Base-by-base conservation (phyloP, 2,113 vertebrate species). In the Typhlomys cinereus region DNA sequence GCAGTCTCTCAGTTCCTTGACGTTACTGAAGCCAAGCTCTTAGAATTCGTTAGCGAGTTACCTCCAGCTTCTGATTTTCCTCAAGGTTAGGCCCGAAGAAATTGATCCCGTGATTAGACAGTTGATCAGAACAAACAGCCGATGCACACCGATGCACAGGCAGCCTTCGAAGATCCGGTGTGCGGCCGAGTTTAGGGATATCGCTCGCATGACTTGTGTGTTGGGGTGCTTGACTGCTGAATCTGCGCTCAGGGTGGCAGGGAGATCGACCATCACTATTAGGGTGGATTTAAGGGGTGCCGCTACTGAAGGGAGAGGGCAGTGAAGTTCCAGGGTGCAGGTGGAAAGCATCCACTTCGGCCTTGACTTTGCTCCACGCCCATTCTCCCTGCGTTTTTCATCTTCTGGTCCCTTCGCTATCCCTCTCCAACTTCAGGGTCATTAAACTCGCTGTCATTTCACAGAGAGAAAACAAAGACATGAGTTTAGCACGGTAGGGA, bases 61-160 rank as follows among this genome's bases (percentile, higher is more conserved):
- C 59, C 18, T 64, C 2, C 17, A 36, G 74, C 74, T 82, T 61
- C 39, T 8, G 3, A 62, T 90, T 92, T 90, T 52, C 59, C 75
- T 85, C 71, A 21, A 21, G 59, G 25, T 74, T 54, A 21, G 44
- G 34, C 21, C 21, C 69, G 5, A 1, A 14, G 15, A 44, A 69
- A 29, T 52, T 15, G 66, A 36, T 80, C 21, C 9, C 5, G 50
- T 95, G 70, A 95, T 95, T 96, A 95, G 94, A 88, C 94, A 4
- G 11, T 25, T 20, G 1, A 23, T 62, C 25, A n/a, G 64, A 81
- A 54, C 44, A 5, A 0, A 9, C 46, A 41, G 86, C 93, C 96
- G 92, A 69, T 78, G 92, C 41, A 41, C 54, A 39, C 0, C 10
- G 17, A 36, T 1, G 61, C 25, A 21, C 34, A 50, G 93, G 95